phyloP scores from a whole-genome alignment of 1,140 invertebrate genomes.

The Theocolax elegans region DNA sequence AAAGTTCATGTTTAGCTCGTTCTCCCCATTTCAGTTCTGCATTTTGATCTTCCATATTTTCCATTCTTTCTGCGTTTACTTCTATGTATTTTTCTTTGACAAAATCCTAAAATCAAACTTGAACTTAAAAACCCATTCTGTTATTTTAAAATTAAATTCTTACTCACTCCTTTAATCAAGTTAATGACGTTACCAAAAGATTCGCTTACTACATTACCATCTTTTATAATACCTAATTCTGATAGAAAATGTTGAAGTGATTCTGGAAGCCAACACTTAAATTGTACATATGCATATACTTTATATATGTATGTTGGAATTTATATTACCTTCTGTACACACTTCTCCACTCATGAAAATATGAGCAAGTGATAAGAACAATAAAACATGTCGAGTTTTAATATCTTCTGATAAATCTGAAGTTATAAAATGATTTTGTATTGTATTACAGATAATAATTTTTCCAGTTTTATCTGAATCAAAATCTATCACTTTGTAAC shows the following conservation, averaged over 20 bases:
- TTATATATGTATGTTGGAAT: too few species aligned
- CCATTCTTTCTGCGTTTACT: neutral
- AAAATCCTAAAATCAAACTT: constrained; percentile 53
- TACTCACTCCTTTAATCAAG: constrained; percentile 50
- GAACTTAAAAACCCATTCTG: constrained; percentile 17
- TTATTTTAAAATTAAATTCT: constrained; percentile 3
- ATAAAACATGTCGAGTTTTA: constrained; percentile 42
- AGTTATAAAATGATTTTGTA: constrained; percentile 49
- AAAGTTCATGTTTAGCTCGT: constrained; percentile 51
- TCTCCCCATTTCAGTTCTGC: constrained; percentile 52
- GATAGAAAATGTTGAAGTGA: constrained; percentile 49
- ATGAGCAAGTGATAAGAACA: constrained; percentile 54
- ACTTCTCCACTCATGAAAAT: constrained; percentile 55
- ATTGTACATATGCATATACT: too few species aligned
- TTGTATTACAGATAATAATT: constrained; percentile 52
- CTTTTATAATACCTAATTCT: constrained; percentile 45
- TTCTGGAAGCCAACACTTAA: constrained; percentile 43
- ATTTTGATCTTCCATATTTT: constrained; percentile 24
- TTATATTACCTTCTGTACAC: constrained; percentile 51
- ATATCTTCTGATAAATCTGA: constrained; percentile 33
- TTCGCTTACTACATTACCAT: constrained; percentile 35
- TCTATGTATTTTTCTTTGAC: constrained; percentile 52
- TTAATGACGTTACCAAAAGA: constrained; percentile 54
- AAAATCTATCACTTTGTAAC: constrained; percentile 51
- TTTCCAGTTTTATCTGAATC: constrained; percentile 51